phyloP scores from a whole-genome alignment of 2,797 vertebrate genomes.

The Cetoscarus ocellatus region DNA sequence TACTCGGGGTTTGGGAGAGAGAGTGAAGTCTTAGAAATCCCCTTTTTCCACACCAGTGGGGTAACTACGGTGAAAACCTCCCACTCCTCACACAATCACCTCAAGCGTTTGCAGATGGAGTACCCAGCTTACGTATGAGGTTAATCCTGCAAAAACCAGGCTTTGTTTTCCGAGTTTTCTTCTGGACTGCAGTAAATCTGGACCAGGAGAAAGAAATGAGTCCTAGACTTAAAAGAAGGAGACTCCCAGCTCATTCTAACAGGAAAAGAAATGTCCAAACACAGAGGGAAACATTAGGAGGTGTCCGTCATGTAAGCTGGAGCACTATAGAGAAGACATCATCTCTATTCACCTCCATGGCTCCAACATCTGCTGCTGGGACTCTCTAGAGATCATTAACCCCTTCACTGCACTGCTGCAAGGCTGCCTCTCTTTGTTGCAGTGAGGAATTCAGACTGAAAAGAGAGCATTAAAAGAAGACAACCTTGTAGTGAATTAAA shows the following conservation, averaged over 20 bases:
- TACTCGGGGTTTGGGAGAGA: conserved; percentile 57
- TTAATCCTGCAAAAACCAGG: conserved; percentile 46
- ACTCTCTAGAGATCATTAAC: conserved; percentile 79
- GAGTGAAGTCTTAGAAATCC: conserved; percentile 79
- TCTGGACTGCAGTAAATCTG: conserved; percentile 25
- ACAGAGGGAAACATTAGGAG: conserved; percentile 69
- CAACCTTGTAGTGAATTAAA: conserved; percentile 45
- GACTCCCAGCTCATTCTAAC: conserved; percentile 69
- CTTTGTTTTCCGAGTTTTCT: conserved; percentile 26
- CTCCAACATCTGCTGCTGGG: conserved; percentile 82
- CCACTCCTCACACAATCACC: conserved; percentile 51
- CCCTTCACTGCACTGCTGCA: conserved; percentile 60
- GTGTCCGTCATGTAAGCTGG: conserved; percentile 72
- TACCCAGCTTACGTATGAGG: conserved; percentile 33
- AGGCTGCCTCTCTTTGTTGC: conserved; percentile 64
- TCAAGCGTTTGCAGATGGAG: conserved; percentile 51
- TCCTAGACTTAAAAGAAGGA: conserved; percentile 47
- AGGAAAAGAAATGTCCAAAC: conserved; percentile 69
- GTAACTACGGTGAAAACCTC: conserved; percentile 64
- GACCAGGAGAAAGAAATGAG: conserved; percentile 3
- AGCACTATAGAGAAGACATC: conserved; percentile 73
- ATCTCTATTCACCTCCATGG: conserved; percentile 83
- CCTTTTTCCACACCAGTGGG: conserved; percentile 75
- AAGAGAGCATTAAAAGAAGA: conserved; percentile 39
- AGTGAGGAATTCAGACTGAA: conserved; percentile 53